Percentiles rank a stretch among this genome's conserved stretches.
These are phyloP conservation scores for Bufotes viridis DNA, from an alignment of 2,797 vertebrate species.

Conservation along the genomic window DNA sequence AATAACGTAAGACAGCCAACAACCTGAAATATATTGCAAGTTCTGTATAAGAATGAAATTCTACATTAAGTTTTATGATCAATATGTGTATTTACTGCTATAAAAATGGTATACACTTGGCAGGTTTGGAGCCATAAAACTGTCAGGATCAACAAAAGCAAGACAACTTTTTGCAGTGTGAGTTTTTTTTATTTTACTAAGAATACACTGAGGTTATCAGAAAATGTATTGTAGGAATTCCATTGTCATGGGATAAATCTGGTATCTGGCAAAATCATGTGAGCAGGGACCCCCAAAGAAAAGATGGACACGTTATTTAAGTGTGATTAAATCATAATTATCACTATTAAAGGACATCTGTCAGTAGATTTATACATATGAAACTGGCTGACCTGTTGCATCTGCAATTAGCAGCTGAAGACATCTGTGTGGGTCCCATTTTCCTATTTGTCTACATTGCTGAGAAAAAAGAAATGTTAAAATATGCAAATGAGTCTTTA, in stretches of 20 bases:
- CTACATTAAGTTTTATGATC: neutral
- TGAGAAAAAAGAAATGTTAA: too few species aligned
- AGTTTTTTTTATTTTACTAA: neutral
- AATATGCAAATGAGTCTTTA: too few species aligned
- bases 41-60: neutral
- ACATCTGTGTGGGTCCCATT: too few species aligned
- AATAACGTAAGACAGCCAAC: neutral
- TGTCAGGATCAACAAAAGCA: neutral
- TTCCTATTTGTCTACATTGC: too few species aligned
- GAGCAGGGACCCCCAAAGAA: neutral
- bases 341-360: neutral
- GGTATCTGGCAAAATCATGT: neutral
- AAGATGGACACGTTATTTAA: neutral
- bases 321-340: neutral
- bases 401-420: too few species aligned
- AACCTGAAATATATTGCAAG: neutral
- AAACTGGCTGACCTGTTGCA: too few species aligned
- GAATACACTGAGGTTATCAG: neutral
- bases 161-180: neutral
- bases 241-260: neutral
- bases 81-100: conserved; percentile 2
- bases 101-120: neutral
- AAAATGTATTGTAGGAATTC: neutral
- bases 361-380: too few species aligned
- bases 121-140: neutral